Conservation (phyloP, 2,888 invertebrate genomes). For the Trichogramma dendrolimi region DNA sequence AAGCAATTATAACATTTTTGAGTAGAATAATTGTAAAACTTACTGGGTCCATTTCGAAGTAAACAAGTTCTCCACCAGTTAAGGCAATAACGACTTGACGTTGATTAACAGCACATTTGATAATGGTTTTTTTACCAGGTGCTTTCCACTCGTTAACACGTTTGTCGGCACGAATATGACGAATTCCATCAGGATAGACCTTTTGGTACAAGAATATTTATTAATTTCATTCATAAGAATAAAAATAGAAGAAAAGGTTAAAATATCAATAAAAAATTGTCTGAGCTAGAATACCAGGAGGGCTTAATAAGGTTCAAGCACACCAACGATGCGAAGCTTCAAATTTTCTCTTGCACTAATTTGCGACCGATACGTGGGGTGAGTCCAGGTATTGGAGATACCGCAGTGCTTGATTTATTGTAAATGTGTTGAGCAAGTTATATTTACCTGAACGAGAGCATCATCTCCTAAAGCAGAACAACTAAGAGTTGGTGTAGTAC, state of each 20-base stretch:
- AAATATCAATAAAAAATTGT: conserved; percentile 32
- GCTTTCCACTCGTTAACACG: conserved; percentile 99
- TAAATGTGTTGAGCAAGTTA: conserved; percentile 7
- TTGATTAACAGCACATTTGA: conserved; percentile 97
- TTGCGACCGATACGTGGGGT: conserved; percentile 47
- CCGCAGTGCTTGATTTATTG: conserved; percentile 42
- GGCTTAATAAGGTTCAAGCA: conserved; percentile 35
- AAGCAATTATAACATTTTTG: neutral
- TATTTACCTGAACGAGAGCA: conserved; percentile 84
- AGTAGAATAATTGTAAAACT: conserved; percentile 51
- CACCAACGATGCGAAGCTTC: conserved; percentile 49
- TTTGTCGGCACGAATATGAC: conserved; percentile 96
- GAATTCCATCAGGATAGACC: conserved; percentile 97
- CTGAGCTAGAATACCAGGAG: conserved; percentile 44
- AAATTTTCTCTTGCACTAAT: conserved; percentile 44
- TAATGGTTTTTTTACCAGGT: conserved; percentile 93
- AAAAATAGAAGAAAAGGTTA: conserved; percentile 11
- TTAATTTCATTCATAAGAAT: conserved; percentile 2
- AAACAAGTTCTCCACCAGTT: conserved; percentile 95
- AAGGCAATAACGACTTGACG: conserved; percentile 97
- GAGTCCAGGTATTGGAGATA: conserved; percentile 50
- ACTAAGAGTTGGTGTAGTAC: conserved; percentile 96
- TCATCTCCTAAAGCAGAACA: conserved; percentile 97
- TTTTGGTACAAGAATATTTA: conserved; percentile 41
- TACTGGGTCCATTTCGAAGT: conserved; percentile 99